Conservation (phyloP, 2,797 vertebrate genomes). For the Dallia pectoralis region DNA sequence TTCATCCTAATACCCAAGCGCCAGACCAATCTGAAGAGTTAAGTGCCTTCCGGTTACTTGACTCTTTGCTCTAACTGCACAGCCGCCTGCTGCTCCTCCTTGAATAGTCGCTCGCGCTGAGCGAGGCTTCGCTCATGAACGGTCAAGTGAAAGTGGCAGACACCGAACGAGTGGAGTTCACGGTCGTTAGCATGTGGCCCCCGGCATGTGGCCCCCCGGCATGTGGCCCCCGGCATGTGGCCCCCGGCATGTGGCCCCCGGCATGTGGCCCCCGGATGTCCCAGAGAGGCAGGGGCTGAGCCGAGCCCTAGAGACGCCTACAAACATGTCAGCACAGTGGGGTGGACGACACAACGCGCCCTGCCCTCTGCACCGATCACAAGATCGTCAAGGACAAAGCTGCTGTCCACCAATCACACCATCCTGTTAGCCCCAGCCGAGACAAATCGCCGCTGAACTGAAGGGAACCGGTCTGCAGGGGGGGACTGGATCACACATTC, state of each 20-base stretch:
- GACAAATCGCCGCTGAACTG: conserved; percentile 34
- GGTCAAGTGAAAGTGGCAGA: conserved; percentile 44
- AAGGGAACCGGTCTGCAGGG: conserved; percentile 40
- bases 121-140: not conserved
- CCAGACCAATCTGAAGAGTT: no score
- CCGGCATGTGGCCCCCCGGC: no score
- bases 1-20: not conserved
- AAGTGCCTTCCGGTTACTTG: no score
- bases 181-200: conserved; percentile 36
- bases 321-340: conserved; percentile 75
- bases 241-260: conserved; percentile 24
- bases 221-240: no score
- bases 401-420: conserved; percentile 59
- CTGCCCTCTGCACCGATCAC: conserved; percentile 75
- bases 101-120: not conserved
- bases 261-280: no score
- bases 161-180: conserved; percentile 50
- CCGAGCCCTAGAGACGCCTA: conserved; percentile 71
- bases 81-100: no score
- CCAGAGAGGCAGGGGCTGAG: conserved; percentile 56
- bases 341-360: conserved; percentile 73
- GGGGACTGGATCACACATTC: conserved; percentile 40
- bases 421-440: conserved; percentile 53
- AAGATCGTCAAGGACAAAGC: conserved; percentile 74
- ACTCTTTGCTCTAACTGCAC: no score